phyloP scores from a whole-genome alignment of 2,888 invertebrate species.

The Onchidella celtica region DNA sequence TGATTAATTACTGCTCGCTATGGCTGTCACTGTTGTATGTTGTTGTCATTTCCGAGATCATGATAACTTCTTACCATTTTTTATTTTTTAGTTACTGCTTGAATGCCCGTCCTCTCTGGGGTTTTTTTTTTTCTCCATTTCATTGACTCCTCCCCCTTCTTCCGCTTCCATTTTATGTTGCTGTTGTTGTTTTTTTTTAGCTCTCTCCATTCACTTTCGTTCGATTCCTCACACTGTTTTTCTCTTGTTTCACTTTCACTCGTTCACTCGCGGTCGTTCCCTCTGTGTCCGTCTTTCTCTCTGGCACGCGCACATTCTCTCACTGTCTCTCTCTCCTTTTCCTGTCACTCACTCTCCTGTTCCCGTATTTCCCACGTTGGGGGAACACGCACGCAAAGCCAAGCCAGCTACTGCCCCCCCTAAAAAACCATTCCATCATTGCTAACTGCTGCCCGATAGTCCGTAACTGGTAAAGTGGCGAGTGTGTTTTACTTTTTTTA shows the following conservation, averaged over 20 bases:
- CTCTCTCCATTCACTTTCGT: background rate
- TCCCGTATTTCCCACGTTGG: background rate
- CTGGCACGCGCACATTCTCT: background rate
- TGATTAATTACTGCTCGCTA: too few species aligned
- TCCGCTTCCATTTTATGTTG: background rate
- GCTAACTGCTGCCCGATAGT: background rate
- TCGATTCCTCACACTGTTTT: too few species aligned
- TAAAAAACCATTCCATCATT: background rate
- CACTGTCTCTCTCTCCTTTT: background rate
- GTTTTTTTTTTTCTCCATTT: background rate
- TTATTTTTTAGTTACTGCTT: background rate
- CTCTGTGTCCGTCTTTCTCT: background rate
- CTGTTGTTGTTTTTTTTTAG: background rate
- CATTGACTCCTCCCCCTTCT: background rate
- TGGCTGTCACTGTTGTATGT: background rate
- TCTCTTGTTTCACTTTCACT: too few species aligned
- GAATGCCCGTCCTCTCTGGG: background rate
- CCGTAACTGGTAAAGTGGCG: too few species aligned
- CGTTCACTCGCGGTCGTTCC: background rate
- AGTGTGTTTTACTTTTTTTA: too few species aligned
- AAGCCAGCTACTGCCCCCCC: too few species aligned
- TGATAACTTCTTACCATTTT: background rate
- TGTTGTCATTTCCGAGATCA: background rate
- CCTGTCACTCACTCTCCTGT: conserved; percentile 10
- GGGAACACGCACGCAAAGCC: too few species aligned